Percentiles rank a stretch among this genome's conserved stretches.
Conservation (phyloP, 2,113 vertebrate species). For the Turdus rufiventris region DNA sequence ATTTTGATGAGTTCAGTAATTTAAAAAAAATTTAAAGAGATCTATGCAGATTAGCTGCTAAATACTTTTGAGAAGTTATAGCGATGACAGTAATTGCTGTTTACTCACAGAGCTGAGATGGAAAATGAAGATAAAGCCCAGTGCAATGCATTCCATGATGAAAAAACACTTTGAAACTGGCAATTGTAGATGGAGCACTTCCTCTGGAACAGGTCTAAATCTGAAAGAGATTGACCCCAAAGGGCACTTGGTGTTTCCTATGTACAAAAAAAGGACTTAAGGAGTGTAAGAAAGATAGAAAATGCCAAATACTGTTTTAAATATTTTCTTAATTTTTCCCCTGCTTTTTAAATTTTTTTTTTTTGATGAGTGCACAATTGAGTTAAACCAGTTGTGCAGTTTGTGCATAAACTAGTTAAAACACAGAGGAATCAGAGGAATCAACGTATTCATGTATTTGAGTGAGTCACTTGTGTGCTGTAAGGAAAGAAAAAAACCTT, state of each 20-base stretch:
- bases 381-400: neutral
- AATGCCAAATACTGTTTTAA: neutral
- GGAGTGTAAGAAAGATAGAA: neutral
- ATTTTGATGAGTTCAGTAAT: neutral
- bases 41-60: neutral
- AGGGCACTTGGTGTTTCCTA: neutral
- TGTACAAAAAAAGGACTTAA: neutral
- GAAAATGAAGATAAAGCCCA: neutral
- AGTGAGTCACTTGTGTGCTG: neutral
- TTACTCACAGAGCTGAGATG: neutral
- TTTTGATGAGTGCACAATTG: neutral
- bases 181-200: neutral
- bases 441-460: neutral
- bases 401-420: neutral
- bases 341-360: neutral
- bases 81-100: neutral
- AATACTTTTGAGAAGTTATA: neutral
- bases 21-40: neutral
- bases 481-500: neutral
- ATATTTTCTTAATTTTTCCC: neutral
- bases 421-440: neutral
- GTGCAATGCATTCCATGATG: neutral
- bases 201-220: neutral
- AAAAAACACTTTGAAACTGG: neutral
- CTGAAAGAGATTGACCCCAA: neutral